Base-by-base conservation (phyloP, 2,113 vertebrate genomes). In the Thamnophis sirtalis region DNA sequence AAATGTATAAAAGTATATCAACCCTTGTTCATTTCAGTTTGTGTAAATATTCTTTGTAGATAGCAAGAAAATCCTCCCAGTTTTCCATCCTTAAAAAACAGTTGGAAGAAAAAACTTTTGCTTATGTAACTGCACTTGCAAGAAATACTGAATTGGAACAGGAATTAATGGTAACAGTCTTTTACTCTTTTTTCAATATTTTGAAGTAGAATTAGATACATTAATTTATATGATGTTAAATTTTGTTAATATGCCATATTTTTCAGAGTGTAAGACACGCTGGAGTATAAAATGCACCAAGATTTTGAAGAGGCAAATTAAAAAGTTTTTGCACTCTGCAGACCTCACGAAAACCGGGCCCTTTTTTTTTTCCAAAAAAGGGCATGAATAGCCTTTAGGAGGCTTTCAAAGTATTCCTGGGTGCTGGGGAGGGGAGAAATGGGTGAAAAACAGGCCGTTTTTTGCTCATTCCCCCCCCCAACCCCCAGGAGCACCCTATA, bases 81-180 rank as follows among this genome's bases (percentile, higher is more conserved):
- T 95, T 98, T 90, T 95, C 97, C 54, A 96, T 97, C 0, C 94
- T 99, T 94, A 98, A 99, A 91, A 99, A 98, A 95, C 98, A 99
- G 87, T n/a, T 99, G 53, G 98, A 99, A 98, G 98, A 99, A 97
- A 99, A 99, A 96, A 97, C 96, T 55, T 92, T 96, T 84, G 98
- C 98, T 87, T 98, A 98, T 95, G 98, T 98, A 8, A 94, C 96
- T 94, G 96, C 97, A 94, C 97, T 98, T 55, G 96, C 98, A 95
- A 98, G 97, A 95, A 98, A 97, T 95, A 95, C 96, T 3, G 97
- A 98, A 93, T 95, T 99, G 95, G 98, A 99, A 95, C 97, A 98
- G 89, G 97, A 98, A 87, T 96, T 99, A 13, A 94, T 95, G 98
- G 99, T 99, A 98, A 97, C 90, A 93, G 8, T 58, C 22, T 93